phyloP scores from a whole-genome alignment of 2,888 invertebrate genomes.

The Zygothrica quintamaculata region DNA sequence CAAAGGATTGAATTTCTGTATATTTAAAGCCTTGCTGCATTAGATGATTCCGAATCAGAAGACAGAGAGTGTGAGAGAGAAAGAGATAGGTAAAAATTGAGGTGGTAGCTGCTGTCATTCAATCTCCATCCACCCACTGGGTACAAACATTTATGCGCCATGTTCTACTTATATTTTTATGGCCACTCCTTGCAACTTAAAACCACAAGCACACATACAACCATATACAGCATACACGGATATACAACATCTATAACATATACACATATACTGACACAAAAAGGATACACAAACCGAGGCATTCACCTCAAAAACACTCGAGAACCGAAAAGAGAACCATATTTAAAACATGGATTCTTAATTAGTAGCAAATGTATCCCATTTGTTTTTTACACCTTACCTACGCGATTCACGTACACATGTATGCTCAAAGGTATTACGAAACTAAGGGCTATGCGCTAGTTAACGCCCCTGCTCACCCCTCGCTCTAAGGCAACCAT shows the following conservation, averaged over 20 bases:
- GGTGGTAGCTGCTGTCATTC: constrained; percentile 64
- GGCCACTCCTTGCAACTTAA: constrained; percentile 66
- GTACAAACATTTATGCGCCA: constrained; percentile 75
- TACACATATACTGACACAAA: constrained; percentile 1
- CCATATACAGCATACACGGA: constrained; percentile 18
- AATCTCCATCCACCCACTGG: constrained; percentile 51
- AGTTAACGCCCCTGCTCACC: constrained; percentile 64
- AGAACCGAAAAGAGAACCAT: constrained; percentile 60
- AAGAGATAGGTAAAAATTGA: constrained; percentile 38
- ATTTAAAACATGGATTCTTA: constrained; percentile 82
- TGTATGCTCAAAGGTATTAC: constrained; percentile 46
- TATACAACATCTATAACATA: constrained; percentile 6
- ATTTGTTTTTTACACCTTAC: constrained; percentile 64
- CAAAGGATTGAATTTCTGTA: constrained; percentile 42
- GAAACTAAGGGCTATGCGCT: constrained; percentile 49
- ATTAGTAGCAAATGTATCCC: constrained; percentile 81
- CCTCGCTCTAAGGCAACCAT: constrained; percentile 12
- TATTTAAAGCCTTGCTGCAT: constrained; percentile 33
- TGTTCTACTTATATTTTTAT: constrained; percentile 80
- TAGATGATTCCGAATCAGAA: too few species aligned
- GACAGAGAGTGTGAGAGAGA: too few species aligned
- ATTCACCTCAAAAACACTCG: constrained; percentile 38
- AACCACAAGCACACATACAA: constrained; percentile 53
- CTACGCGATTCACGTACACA: constrained; percentile 67
- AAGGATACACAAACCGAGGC: constrained; percentile 27